These are phyloP conservation scores for Zootoca vivipara DNA, from an alignment of 2,113 vertebrate genomes.

Conservation along the genomic window DNA sequence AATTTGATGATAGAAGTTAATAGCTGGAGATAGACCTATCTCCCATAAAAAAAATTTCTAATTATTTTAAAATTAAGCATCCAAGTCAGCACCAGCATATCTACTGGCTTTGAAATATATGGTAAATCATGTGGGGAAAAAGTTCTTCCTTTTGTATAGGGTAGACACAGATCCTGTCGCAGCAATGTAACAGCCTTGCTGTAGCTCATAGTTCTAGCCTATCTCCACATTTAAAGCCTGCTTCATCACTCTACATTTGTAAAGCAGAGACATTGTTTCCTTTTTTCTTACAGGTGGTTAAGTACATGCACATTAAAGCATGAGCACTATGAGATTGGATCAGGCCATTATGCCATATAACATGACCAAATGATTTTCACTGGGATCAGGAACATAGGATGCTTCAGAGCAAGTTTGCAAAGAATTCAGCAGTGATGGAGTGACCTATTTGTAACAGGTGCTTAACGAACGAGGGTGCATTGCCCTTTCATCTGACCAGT, in stretches of 20 bases:
- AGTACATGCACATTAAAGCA: neutral
- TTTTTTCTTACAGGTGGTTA: neutral
- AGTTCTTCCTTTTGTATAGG: neutral
- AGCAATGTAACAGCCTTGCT: neutral
- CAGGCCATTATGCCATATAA: neutral
- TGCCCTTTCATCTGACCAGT: neutral
- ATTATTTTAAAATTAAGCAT: neutral
- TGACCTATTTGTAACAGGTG: neutral
- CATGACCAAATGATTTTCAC: neutral
- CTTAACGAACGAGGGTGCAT: neutral
- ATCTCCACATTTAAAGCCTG: neutral
- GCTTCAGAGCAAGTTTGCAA: neutral
- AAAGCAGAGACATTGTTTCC: neutral
- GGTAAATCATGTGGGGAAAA: neutral
- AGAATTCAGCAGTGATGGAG: neutral
- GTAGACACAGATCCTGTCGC: too few species aligned
- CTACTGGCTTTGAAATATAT: neutral
- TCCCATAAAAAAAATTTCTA: neutral
- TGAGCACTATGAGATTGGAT: neutral
- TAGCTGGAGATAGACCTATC: neutral
- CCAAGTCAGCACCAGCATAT: neutral
- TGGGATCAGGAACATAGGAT: neutral
- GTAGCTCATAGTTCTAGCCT: neutral
- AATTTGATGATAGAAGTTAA: neutral
- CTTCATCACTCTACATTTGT: neutral